Percentiles rank a stretch among this genome's conserved stretches.
Conservation (phyloP, 2,888 invertebrate genomes). For the Noctua comes region DNA sequence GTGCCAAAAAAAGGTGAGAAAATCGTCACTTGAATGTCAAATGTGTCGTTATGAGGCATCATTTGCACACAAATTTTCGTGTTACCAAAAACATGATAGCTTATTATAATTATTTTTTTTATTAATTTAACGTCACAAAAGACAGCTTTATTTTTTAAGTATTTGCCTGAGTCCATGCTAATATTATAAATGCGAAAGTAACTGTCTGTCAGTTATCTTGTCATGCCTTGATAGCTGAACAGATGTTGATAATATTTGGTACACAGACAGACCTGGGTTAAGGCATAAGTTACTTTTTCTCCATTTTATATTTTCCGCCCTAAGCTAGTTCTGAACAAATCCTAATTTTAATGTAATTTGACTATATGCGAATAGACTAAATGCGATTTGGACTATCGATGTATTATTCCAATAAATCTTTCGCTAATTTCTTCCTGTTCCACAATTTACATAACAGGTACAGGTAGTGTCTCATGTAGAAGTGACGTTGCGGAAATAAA, state of each 20-base stretch:
- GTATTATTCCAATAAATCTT: slow-evolving; percentile 1
- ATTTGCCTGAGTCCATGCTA: not conserved
- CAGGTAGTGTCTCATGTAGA: slow-evolving; percentile 12
- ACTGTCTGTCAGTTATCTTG: not conserved
- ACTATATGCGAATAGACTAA: no score
- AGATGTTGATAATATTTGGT: not conserved
- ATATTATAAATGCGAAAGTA: not conserved
- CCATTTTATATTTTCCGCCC: not conserved
- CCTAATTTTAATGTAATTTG: no score
- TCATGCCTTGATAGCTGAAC: not conserved
- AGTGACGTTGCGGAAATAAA: slow-evolving; percentile 30
- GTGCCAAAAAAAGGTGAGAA: slow-evolving; percentile 13
- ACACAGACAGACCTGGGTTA: not conserved
- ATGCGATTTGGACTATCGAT: not conserved
- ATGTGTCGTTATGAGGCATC: not conserved
- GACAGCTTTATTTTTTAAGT: not conserved
- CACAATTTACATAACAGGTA: slow-evolving; percentile 21
- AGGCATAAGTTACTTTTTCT: not conserved
- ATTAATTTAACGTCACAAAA: not conserved
- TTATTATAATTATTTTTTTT: not conserved
- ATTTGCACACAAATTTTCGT: not conserved
- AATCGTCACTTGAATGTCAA: slow-evolving; percentile 14
- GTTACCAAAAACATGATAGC: not conserved
- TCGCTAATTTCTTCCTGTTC: slow-evolving; percentile 29
- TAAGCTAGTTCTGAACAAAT: not conserved